These are phyloP conservation scores for Lucilia sericata DNA, from an alignment of 1,140 invertebrate genomes.

Conservation along the genomic window DNA sequence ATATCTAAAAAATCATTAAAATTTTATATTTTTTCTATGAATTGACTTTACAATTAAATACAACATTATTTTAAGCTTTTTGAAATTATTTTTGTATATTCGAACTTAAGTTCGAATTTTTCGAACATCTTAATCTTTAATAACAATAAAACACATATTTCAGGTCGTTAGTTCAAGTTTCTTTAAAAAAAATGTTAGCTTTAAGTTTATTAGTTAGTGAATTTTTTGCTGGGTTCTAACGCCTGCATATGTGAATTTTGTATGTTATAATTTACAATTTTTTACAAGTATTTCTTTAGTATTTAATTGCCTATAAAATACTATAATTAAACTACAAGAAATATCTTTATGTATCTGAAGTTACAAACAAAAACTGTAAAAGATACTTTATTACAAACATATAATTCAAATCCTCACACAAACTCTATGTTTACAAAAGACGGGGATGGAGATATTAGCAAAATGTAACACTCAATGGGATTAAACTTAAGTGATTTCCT, in stretches of 20 bases:
- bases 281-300: background rate
- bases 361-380: background rate
- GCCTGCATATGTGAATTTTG: background rate
- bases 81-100: too few species aligned
- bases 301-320: background rate
- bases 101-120: too few species aligned
- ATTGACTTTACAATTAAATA: too few species aligned
- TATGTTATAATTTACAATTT: background rate
- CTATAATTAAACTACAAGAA: background rate
- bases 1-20: too few species aligned
- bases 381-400: background rate
- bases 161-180: too few species aligned
- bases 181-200: too few species aligned
- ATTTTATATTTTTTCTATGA: too few species aligned
- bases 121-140: too few species aligned
- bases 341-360: background rate
- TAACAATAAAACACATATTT: too few species aligned
- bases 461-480: constrained; percentile 31
- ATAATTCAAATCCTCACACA: background rate
- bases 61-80: too few species aligned
- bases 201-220: too few species aligned
- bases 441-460: background rate
- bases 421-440: background rate
- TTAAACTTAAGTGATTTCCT: constrained; percentile 43
- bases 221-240: too few species aligned